Base-by-base conservation (phyloP, 2,888 invertebrate genomes). In the Tricholauxania praeusta region DNA sequence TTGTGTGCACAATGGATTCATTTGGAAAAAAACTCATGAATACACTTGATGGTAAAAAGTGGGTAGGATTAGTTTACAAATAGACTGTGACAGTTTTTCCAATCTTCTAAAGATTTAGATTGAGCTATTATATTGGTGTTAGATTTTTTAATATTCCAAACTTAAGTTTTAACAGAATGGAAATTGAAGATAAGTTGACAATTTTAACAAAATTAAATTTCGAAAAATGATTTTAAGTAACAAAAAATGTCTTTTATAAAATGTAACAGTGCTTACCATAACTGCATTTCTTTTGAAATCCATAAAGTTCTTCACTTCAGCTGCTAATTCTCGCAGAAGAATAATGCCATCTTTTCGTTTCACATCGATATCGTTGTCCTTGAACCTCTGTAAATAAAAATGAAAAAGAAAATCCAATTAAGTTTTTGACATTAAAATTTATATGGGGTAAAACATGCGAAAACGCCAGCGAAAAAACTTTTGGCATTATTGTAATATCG, bases 271-370 rank as follows among this genome's bases (percentile, higher is more conserved):
- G 28, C 92, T 92, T 88, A 96, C 96, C 94, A 95, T 94, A 71
- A 96, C 95, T 48, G 96, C 94, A 85, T 94, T 94, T 88, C 93
- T 94, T 89, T 96, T 96, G 88, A 96, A 95, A 86, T 96, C 95
- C 93, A 96, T 94, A 91, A 96, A 95, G 86, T 95, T 95, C 88
- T 96, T 95, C 71, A 97, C 95, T 88, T 97, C 96, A 0, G 92
- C 91, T 14, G 95, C 95, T 90, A 96, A 93, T 87, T 97, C 96
- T 64, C 95, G 91, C 74, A 96, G 93, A 79, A 97, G 89, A 76
- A 95, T 90, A 76, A 95, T 89, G 12, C 96, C 95, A 84, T 97
- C 96, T 85, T 95, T 95, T 78, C 94, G 91, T 68, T 91, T 91
- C 74, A 96, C 94, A 81, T 92, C 92, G 76, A 94, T 92, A 79